These are phyloP conservation scores for Platycheirus albimanus DNA, from an alignment of 2,888 invertebrate species.

Conservation along the genomic window DNA sequence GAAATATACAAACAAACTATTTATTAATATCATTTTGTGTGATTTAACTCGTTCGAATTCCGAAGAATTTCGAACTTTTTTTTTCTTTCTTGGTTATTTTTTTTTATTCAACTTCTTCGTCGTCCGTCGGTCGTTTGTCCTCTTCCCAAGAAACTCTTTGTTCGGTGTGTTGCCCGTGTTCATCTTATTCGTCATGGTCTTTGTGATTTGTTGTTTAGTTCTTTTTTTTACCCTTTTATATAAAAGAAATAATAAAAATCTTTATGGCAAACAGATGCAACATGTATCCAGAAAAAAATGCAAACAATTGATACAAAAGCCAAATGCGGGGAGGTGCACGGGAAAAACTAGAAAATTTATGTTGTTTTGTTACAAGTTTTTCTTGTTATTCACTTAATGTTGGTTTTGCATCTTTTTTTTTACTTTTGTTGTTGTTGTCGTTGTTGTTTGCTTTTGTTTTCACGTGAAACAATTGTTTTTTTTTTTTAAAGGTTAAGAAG, in stretches of 20 bases:
- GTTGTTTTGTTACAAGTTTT: conserved; percentile 68
- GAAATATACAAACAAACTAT: conserved; percentile 72
- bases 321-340: conserved; percentile 26
- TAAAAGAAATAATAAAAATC: conserved; percentile 49
- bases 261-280: conserved; percentile 73
- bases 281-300: conserved; percentile 41
- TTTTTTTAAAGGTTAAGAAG: conserved; percentile 39
- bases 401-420: conserved; percentile 24
- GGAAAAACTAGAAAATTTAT: conserved; percentile 69
- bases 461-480: conserved; percentile 33
- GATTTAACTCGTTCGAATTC: conserved; percentile 74
- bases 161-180: conserved; percentile 43
- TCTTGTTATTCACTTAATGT: conserved; percentile 53
- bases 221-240: conserved; percentile 52
- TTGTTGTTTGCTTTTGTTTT: conserved; percentile 50
- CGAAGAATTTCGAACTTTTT: conserved; percentile 65
- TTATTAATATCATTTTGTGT: conserved; percentile 69
- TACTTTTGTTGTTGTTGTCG: no score
- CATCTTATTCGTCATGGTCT: conserved; percentile 51
- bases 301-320: conserved; percentile 64
- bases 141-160: conserved; percentile 58
- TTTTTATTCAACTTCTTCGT: conserved; percentile 9
- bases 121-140: conserved; percentile 17
- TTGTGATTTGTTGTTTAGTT: conserved; percentile 44
- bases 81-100: conserved; percentile 29